Base-by-base conservation (phyloP, 2,113 vertebrate species). In the Oostethus manadensis region DNA sequence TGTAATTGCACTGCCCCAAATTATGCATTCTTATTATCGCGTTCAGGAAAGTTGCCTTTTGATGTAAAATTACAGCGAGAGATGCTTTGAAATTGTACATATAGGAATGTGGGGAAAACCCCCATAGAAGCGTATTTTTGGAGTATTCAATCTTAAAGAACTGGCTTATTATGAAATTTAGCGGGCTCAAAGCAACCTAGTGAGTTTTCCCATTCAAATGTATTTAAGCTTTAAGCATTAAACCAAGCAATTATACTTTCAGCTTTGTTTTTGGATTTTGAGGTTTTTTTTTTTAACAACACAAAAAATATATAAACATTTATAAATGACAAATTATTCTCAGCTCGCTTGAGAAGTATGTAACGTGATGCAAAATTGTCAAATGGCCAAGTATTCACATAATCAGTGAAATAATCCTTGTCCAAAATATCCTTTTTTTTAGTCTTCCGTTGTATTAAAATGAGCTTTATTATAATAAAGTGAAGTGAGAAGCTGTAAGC, bases 161-260 rank as follows among this genome's bases (percentile, higher is more conserved):
- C 71, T 64, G 51, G 58, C 45, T 59, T 18, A 26, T 66, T 64
- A 17, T 61, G 53, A 45, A 61, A 73, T 66, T 66, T 14, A 60
- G 51, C 61, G 35, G 64, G 55, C 56, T 70, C 17, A 71, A 71
- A 70, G 71, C 77, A 62, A 74, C 74, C 63, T 58, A 42, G 45
- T 76, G 61, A 71, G 16, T 29, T 46, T 72, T 64, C 56, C 55
- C 74, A 68, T 55, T 75, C 56, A 57, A 82, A 84, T 58, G 64
- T 81, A 71, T 88, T 85, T 64, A 80, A 87, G 87, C 85, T 89
- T 89, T 87, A 87, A 85, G 76, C 85, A 75, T 84, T 75, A 62
- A 71, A 83, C 78, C 63, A 77, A 74, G 71, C 83, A 81, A 73
- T 81, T 79, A 72, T 80, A 67, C 71, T 81, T 85, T 81, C 80